Base-by-base conservation (phyloP, 2,113 vertebrate genomes). In the Hassar affinis region DNA sequence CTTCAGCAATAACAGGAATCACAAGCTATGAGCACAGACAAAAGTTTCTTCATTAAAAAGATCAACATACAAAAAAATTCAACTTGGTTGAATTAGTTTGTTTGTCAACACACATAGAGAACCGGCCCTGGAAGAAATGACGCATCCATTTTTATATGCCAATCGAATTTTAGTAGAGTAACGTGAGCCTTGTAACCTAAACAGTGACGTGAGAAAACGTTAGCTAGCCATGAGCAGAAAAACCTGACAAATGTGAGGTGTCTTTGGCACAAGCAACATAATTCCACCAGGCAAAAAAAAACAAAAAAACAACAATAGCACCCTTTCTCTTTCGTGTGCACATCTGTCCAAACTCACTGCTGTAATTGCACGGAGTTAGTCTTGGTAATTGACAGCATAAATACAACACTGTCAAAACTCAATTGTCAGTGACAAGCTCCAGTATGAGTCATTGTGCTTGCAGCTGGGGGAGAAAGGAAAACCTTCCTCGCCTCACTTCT, bases 331-430 rank as follows among this genome's bases (percentile, higher is more conserved):
- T 79, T 81, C 51, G 66, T 17, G 27, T 86, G 88, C 91, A 90
- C 92, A 92, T 93, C 91, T 94, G 93, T 89, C 88, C 87, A 18
- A 88, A 90, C 88, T 89, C 89, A 87, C 87, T 87, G 88, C 88
- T 87, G 87, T 91, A 93, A 93, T 93, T 92, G 89, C 91, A 83
- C 51, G 83, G 27, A 86, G 90, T 90, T 91, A 89, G 88, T 88
- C 88, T 89, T 80, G 68, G 89, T 87, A 92, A 91, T 86, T 93
- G 92, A 91, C 91, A 90, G 88, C 89, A 81, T 90, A 89, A 93
- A 93, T 93, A 93, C 92, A 86, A 91, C 91, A 92, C 88, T 93
- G 92, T 93, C 93, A 93, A 84, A 90, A 84, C 86, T 77, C 86
- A 89, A 91, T 90, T 80, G 87, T 86, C 84, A 89, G 90, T 89